Evolutionary conservation across 2,797 vertebrate genomes (phyloP), one percentile per base, ranked within the genome.

Genomic region (Oreochromis grahami): DNA sequence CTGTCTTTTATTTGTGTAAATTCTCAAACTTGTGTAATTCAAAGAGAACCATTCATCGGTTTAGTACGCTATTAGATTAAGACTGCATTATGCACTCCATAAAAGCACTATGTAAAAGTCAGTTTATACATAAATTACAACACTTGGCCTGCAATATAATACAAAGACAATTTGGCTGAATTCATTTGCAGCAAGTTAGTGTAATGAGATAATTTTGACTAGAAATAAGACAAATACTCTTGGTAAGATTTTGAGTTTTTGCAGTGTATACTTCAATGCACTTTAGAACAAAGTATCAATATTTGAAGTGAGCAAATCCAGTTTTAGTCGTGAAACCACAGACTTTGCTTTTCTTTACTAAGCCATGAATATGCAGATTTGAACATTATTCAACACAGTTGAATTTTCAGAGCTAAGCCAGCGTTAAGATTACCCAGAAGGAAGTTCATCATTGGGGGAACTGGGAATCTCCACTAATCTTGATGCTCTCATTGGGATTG

Each of bases 341-440:
- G 26, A 53, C 32, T 65, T 8, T 81, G 7, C 5, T 15, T 77
- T 53, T 55, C 52, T 76, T 72, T 48, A 53, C 48, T 26, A 26
- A 65, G 76, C 77, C 48, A 84, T 84, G 53, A 78, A 83, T 86
- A 89, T 86, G 77, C 21, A 79, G 24, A 90, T 89, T 76, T 76
- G 55, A 76, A 76, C 10, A 88, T 81, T 80, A 79, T 77, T 74
- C 77, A 88, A 58, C 34, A 24, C 5, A 68, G 45, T 32, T 3
- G 45, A 50, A 50, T 45, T 68, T 80, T 38, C 34, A 24, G 76
- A 68, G 65, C 34, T 24, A 41, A 82, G 41, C 10, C 50, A 53
- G 4, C 17, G 1, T 77, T 84, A 56, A 77, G 85, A 70, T 76
- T 14, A 79, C 52, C 26, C 29, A 80, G 65, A 52, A 63, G 26